Evolutionary conservation across 2,113 vertebrate genomes (phyloP).

Genomic region (Oreocharis arfaki): DNA sequence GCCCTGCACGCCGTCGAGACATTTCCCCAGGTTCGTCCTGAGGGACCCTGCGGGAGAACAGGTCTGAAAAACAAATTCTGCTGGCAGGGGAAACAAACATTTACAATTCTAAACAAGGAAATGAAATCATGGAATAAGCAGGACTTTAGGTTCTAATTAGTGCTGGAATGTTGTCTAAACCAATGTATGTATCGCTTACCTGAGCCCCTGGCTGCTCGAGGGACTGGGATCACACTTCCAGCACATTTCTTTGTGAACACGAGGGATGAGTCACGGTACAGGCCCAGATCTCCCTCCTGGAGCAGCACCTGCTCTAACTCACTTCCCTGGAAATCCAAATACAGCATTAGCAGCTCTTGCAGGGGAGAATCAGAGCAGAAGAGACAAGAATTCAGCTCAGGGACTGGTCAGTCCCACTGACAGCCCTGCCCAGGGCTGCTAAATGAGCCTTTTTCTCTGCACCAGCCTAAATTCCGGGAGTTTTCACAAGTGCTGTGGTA

Average conservation of each 20-base stretch:
- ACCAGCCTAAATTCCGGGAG: neutral
- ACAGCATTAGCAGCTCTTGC: neutral
- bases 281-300: neutral
- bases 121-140: neutral
- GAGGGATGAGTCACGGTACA: fast-evolving
- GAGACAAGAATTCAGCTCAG: neutral
- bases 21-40: neutral
- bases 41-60: neutral
- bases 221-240: fast-evolving
- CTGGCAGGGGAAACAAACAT: neutral
- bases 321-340: neutral
- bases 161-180: neutral
- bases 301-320: neutral
- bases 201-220: neutral
- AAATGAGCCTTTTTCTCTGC: neutral
- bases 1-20: fast-evolving
- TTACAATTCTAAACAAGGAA: neutral
- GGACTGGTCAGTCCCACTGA: fast-evolving
- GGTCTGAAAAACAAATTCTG: neutral
- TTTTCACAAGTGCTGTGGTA: neutral
- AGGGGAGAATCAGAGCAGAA: neutral
- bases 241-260: fast-evolving
- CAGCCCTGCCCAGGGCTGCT: neutral
- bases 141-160: neutral
- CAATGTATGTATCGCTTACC: fast-evolving